These are phyloP conservation scores for Podotricha telesiphe DNA, from an alignment of 2,888 invertebrate genomes.

Conservation along the genomic window DNA sequence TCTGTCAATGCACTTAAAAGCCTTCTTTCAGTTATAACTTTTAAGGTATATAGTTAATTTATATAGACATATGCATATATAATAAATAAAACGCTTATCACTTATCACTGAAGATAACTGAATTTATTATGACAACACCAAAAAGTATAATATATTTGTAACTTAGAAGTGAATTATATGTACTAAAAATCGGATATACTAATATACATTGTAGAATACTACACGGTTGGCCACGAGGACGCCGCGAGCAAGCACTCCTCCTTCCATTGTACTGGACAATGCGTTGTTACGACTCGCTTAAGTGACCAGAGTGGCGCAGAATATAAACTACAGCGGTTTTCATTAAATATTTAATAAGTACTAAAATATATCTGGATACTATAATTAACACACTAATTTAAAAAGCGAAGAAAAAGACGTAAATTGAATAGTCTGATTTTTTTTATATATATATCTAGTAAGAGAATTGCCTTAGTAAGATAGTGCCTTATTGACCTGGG, in stretches of 20 bases:
- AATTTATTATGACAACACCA: neutral
- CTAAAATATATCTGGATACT: no score
- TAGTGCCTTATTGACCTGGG: no score
- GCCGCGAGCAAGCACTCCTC: slow-evolving; percentile 65
- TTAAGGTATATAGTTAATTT: neutral
- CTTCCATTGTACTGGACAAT: slow-evolving; percentile 79
- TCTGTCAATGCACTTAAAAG: slow-evolving; percentile 8
- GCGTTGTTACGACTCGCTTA: slow-evolving; percentile 78
- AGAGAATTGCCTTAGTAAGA: no score
- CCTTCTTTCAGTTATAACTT: neutral
- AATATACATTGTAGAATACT: slow-evolving; percentile 51
- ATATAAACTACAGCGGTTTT: slow-evolving; percentile 37
- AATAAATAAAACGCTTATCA: no score
- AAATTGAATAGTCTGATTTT: no score
- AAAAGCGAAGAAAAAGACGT: no score
- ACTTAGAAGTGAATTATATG: slow-evolving; percentile 4
- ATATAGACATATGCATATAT: no score
- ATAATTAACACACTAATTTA: no score
- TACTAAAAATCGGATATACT: slow-evolving; percentile 30
- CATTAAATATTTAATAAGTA: neutral
- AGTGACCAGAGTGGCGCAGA: slow-evolving; percentile 59
- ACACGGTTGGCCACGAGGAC: slow-evolving; percentile 64
- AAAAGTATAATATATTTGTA: neutral
- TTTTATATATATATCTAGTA: no score
- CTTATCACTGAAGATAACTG: no score